Base-by-base conservation (phyloP, 2,113 vertebrate genomes). In the Gallinago paraguaiae region DNA sequence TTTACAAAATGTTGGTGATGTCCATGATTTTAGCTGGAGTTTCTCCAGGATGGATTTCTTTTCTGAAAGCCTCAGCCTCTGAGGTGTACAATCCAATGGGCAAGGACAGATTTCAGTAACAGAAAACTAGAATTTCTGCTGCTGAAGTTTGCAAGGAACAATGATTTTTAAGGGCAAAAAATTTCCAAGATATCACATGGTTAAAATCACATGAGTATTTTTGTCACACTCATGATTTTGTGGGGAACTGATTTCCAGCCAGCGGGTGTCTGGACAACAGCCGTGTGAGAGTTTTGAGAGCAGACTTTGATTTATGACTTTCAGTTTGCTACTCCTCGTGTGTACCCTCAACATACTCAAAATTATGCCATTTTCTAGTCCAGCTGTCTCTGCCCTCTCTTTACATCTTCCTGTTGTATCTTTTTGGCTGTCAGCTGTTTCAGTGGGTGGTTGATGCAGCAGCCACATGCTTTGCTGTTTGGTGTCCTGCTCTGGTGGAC, bases 241-340 rank as follows among this genome's bases (percentile, higher is more conserved):
- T 64, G 48, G 65, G 57, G 86, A 84, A 43, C 64, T 71, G 72
- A 86, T 92, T 94, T 93, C 51, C 33, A 94, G 39, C 19, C 82
- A 93, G 71, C 53, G 22, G 11, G 5, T 92, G 59, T 88, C 88
- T 86, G 80, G 17, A 8, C 71, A 78, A 82, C 16, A 54, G 65
- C 39, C 39, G 1, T 23, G 15, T 43, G 35, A 67, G 61, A 60
- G 17, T 78, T 92, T 75, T 0, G 2, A 88, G 68, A 94, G 77
- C 56, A 79, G 81, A 56, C 41, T 86, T 92, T 72, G 63, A 77
- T 93, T 94, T 92, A 65, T 43, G 57, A 11, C 67, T 77, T 74
- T 79, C 68, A 87, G 54, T 43, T 85, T 46, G 25, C 43, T 74
- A 59, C n/a, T 81, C 67, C 63, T 94, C 5, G 1, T 86, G 30